Conservation (phyloP, 2,797 vertebrate genomes). For the Mycteria americana region DNA sequence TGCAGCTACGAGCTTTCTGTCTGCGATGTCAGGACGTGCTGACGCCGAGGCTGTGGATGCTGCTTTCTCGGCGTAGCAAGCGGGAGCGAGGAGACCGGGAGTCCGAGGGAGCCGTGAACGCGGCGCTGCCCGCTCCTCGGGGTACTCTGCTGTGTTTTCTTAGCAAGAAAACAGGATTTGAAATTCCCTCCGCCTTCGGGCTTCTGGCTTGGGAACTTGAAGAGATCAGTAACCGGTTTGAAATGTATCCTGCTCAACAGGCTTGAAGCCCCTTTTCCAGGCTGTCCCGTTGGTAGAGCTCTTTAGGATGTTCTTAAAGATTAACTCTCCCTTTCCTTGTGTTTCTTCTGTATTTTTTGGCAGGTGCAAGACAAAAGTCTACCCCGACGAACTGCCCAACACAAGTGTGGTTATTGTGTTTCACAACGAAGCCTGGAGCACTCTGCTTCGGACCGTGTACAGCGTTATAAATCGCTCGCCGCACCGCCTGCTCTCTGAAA, state of each 20-base stretch:
- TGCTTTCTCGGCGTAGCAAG: fast-evolving
- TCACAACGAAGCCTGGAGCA: conserved; percentile 99
- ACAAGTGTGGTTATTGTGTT: conserved; percentile 98
- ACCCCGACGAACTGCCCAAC: conserved; percentile 88
- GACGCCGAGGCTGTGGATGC: background rate
- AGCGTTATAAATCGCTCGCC: conserved; percentile 92
- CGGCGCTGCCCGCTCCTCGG: fast-evolving
- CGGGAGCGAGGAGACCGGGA: too few species aligned
- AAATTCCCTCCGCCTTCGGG: background rate
- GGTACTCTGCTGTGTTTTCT: background rate
- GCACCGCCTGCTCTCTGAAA: conserved; percentile 85
- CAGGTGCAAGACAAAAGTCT: conserved; percentile 94
- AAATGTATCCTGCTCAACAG: background rate
- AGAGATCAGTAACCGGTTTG: background rate
- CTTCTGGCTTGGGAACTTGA: background rate
- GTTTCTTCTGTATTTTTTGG: background rate
- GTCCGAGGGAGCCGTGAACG: background rate
- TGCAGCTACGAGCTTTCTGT: background rate
- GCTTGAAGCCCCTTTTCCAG: background rate
- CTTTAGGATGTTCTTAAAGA: background rate
- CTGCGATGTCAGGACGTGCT: fast-evolving
- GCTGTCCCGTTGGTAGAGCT: background rate
- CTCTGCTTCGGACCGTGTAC: conserved; percentile 90
- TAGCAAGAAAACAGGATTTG: background rate
- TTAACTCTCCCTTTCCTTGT: background rate